Conservation (phyloP, 64 coral and sea anemone species). For the Astreopora myriophthalma region DNA sequence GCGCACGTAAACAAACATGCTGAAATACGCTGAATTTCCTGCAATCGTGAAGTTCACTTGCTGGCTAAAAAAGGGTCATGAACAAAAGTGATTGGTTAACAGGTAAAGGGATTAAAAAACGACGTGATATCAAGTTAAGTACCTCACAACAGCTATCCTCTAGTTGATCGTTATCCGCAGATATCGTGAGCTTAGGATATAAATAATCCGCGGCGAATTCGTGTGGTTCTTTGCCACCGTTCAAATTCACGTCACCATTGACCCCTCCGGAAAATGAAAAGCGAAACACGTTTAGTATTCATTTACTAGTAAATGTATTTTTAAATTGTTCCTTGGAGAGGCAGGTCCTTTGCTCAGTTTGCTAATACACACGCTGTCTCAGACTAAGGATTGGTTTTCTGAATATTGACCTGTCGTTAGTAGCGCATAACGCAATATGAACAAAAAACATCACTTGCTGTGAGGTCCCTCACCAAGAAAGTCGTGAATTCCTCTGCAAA, state of each 20-base stretch:
- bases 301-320: too few species aligned
- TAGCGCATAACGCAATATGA: slow-evolving; percentile 17
- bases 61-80: neutral
- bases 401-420: neutral
- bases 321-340: too few species aligned
- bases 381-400: too few species aligned
- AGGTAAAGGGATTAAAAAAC: neutral
- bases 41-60: neutral
- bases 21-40: neutral
- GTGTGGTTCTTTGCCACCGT: neutral
- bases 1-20: neutral
- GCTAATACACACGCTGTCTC: too few species aligned
- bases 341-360: too few species aligned
- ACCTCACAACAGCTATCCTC: slow-evolving; percentile 96
- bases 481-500: slow-evolving; percentile 89
- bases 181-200: neutral
- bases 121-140: neutral
- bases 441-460: neutral
- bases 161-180: slow-evolving; percentile 1
- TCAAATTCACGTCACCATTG: slow-evolving; percentile 21
- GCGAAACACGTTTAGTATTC: neutral
- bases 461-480: slow-evolving; percentile 78
- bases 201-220: slow-evolving; percentile 9
- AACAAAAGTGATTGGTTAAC: neutral
- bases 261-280: neutral